Conservation (phyloP, 2,888 invertebrate species). For the Cantharis lateralis region DNA sequence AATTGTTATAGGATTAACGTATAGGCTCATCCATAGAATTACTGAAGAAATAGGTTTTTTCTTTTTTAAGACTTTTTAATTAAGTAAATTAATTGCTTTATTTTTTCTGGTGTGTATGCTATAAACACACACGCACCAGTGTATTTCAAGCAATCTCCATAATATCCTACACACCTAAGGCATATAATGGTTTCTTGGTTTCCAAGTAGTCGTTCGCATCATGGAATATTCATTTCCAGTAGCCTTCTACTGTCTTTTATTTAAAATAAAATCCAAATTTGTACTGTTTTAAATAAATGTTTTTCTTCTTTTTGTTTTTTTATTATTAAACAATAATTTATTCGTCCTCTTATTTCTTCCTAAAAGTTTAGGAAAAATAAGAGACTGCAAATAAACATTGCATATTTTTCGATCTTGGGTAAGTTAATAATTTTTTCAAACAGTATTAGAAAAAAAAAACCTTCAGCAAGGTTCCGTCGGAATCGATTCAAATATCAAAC, state of each 20-base stretch:
- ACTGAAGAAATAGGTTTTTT: background rate
- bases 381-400: background rate
- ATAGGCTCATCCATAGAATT: too few species aligned
- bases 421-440: background rate
- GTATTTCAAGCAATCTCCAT: background rate
- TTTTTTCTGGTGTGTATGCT: background rate
- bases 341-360: too few species aligned
- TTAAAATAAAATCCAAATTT: too few species aligned
- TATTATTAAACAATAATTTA: too few species aligned
- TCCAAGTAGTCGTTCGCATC: background rate
- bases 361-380: too few species aligned
- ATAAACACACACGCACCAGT: background rate
- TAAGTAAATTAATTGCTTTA: background rate
- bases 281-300: too few species aligned
- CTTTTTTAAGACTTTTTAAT: background rate
- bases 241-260: too few species aligned
- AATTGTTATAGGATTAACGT: too few species aligned
- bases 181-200: background rate
- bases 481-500: background rate
- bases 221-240: background rate
- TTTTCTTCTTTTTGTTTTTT: too few species aligned
- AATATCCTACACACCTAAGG: background rate
- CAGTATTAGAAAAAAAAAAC: background rate
- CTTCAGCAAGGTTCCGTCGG: background rate
- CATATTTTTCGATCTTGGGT: background rate